A percentile compares a stretch with the other conserved stretches of the same genome.
Conservation (phyloP, 2,113 vertebrate genomes). For the Peromyscus polionotus region DNA sequence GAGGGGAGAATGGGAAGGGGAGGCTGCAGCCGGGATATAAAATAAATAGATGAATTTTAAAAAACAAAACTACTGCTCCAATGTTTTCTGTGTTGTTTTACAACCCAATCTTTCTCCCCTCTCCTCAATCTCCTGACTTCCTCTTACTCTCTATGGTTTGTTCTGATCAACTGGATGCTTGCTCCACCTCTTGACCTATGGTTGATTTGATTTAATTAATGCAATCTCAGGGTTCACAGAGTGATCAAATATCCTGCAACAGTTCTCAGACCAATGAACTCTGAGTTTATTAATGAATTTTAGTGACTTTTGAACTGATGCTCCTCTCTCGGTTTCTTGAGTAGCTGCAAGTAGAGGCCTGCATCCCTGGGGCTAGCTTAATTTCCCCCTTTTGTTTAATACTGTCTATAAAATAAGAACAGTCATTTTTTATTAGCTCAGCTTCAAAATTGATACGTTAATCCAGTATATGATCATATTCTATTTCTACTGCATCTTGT, state of each 20-base stretch:
- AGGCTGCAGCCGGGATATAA: not conserved
- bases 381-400: not conserved
- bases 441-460: not conserved
- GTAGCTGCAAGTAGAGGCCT: not conserved
- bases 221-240: no score
- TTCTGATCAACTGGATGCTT: no score
- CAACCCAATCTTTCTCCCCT: no score
- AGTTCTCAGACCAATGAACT: not conserved
- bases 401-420: not conserved
- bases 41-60: no score
- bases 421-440: not conserved
- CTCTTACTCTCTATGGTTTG: no score
- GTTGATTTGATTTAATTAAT: no score
- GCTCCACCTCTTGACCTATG: no score
- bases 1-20: not conserved
- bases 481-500: not conserved
- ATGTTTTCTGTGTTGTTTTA: no score
- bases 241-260: no score
- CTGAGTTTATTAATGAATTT: not conserved
- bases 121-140: no score
- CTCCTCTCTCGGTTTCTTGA: not conserved
- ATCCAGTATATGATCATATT: not conserved
- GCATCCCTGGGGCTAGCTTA: not conserved
- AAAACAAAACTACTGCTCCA: no score
- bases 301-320: slow-evolving; percentile 1